Percentiles rank a stretch among this genome's conserved stretches.
Evolutionary conservation across 2,888 invertebrate genomes (phyloP).

Genomic region (Thelaira solivaga): DNA sequence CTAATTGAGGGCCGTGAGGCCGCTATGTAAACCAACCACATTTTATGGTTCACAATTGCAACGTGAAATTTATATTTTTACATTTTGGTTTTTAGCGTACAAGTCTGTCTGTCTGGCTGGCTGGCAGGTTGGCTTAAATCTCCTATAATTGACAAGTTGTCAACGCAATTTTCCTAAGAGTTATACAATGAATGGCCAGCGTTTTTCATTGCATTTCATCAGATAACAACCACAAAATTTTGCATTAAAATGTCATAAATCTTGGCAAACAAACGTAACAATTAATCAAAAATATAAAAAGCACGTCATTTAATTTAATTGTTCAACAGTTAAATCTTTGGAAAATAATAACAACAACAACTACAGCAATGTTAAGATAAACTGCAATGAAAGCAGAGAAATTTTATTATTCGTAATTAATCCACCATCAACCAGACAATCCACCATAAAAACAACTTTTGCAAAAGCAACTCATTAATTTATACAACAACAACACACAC

Average conservation of each 20-base stretch:
- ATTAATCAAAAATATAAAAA: slow-evolving; percentile 52
- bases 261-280: slow-evolving; percentile 38
- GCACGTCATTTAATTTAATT: slow-evolving; percentile 61
- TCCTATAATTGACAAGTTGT: too few species aligned
- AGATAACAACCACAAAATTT: slow-evolving; percentile 21
- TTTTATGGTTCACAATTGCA: too few species aligned
- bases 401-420: not conserved
- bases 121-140: too few species aligned
- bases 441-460: slow-evolving; percentile 18
- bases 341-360: not conserved
- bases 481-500: not conserved
- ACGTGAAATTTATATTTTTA: too few species aligned
- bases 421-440: not conserved
- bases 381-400: not conserved
- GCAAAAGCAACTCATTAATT: slow-evolving; percentile 35
- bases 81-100: too few species aligned
- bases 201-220: not conserved
- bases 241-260: slow-evolving; percentile 56
- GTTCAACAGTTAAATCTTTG: slow-evolving; percentile 45
- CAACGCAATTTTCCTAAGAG: not conserved
- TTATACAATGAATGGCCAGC: not conserved
- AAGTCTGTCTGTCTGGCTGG: too few species aligned
- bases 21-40: too few species aligned
- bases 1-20: too few species aligned
- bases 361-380: not conserved